phyloP scores from a whole-genome alignment of 2,113 vertebrate species.

The Elachura formosa region DNA sequence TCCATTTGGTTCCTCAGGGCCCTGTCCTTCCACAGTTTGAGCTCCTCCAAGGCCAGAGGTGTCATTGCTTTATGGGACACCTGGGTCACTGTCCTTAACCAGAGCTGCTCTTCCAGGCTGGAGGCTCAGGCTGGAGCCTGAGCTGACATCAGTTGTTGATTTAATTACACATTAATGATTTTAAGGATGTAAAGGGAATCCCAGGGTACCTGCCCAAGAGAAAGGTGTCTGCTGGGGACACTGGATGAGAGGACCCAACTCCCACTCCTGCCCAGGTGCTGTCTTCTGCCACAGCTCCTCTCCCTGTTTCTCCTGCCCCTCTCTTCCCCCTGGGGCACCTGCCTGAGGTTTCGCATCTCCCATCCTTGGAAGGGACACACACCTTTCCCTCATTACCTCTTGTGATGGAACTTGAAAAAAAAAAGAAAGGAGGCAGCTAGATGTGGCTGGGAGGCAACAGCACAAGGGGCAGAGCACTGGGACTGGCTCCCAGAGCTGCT shows the following conservation, averaged over 20 bases:
- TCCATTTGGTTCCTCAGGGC: background rate
- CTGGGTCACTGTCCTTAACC: background rate
- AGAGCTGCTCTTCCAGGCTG: background rate
- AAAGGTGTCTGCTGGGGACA: background rate
- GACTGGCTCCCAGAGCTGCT: background rate
- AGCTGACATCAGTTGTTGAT: background rate
- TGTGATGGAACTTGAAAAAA: too few relatives aligned
- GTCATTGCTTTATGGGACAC: background rate
- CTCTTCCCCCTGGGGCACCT: background rate
- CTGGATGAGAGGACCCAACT: background rate
- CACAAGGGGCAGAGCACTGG: rapidly evolving
- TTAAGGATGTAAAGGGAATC: background rate
- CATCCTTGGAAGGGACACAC: background rate
- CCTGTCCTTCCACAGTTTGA: background rate
- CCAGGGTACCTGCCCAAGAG: background rate
- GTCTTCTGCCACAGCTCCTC: background rate
- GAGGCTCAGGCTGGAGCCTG: background rate
- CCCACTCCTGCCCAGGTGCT: background rate
- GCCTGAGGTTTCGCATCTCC: background rate
- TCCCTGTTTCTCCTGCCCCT: background rate
- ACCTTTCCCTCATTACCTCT: too few relatives aligned
- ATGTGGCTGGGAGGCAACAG: background rate
- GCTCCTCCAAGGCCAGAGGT: background rate
- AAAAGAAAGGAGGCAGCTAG: background rate
- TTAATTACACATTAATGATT: background rate